Evolutionary conservation across 2,113 vertebrate species (phyloP).

Genomic region (Glareola pratincola): DNA sequence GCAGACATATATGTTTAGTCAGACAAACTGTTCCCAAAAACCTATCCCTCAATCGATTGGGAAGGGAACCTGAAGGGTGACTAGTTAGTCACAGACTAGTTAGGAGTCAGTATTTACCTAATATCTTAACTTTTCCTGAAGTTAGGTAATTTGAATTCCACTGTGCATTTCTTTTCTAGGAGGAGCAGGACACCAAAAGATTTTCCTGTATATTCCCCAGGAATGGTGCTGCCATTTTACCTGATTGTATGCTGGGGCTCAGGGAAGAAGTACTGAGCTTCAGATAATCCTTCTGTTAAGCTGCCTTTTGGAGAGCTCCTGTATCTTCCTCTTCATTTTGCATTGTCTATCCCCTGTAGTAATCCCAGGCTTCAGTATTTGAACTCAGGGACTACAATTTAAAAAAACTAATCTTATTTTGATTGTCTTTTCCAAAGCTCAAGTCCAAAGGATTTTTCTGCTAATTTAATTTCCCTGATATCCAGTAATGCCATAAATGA

Average conservation of each 20-base stretch:
- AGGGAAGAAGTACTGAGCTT: neutral
- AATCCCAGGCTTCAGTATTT: neutral
- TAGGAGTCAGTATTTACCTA: neutral
- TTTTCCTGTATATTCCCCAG: neutral
- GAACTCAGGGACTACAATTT: neutral
- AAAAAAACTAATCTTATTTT: neutral
- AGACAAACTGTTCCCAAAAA: neutral
- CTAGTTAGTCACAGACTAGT: neutral
- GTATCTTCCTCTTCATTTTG: neutral
- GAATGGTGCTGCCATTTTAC: neutral
- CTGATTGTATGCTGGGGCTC: neutral
- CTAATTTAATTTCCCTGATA: neutral
- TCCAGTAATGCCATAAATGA: neutral
- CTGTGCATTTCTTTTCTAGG: neutral
- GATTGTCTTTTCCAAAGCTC: neutral
- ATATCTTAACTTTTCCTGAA: neutral
- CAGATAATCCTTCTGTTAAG: neutral
- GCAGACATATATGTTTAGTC: neutral
- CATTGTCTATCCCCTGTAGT: neutral
- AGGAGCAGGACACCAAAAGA: neutral
- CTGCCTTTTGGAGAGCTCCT: neutral
- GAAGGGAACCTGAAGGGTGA: neutral
- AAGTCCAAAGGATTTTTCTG: neutral
- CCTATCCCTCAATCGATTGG: neutral
- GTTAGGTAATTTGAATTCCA: neutral